These are phyloP conservation scores for Zosterops borbonicus DNA, from an alignment of 2,113 vertebrate species.

Conservation along the genomic window DNA sequence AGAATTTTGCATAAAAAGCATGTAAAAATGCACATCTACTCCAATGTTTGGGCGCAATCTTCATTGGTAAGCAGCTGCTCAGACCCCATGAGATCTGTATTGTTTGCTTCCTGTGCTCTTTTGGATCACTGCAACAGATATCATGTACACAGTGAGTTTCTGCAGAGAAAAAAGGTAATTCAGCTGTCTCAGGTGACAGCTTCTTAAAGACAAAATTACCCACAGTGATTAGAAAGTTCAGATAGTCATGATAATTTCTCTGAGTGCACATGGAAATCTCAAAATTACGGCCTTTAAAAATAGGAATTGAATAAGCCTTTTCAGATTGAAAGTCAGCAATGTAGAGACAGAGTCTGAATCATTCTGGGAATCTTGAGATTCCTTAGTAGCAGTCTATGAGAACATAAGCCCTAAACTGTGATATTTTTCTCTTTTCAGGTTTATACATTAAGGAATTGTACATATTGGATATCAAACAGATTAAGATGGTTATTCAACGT, in stretches of 20 bases:
- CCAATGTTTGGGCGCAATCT: not conserved
- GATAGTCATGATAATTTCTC: not conserved
- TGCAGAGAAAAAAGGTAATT: not conserved
- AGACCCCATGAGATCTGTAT: not conserved
- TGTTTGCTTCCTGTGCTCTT: not conserved
- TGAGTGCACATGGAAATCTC: not conserved
- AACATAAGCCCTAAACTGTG: not conserved
- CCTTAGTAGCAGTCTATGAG: not conserved
- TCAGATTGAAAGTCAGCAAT: not conserved
- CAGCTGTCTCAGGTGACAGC: not conserved
- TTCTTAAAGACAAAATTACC: not conserved
- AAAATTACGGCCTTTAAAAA: slow-evolving; percentile 2
- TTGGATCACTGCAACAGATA: not conserved
- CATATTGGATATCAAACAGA: slow-evolving; percentile 13
- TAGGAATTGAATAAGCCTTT: not conserved
- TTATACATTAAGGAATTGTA: slow-evolving; percentile 24
- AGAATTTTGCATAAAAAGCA: not conserved
- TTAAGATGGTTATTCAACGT: not conserved
- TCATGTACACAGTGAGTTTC: not conserved
- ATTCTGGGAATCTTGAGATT: not conserved
- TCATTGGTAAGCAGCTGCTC: not conserved
- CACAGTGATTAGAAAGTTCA: not conserved
- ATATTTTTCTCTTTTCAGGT: slow-evolving; percentile 29
- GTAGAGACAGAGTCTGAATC: not conserved
- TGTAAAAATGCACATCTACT: not conserved